Percentiles rank a stretch among this genome's conserved stretches.
Evolutionary conservation across 2,888 invertebrate genomes (phyloP).

Genomic region (Watsonalla binaria): DNA sequence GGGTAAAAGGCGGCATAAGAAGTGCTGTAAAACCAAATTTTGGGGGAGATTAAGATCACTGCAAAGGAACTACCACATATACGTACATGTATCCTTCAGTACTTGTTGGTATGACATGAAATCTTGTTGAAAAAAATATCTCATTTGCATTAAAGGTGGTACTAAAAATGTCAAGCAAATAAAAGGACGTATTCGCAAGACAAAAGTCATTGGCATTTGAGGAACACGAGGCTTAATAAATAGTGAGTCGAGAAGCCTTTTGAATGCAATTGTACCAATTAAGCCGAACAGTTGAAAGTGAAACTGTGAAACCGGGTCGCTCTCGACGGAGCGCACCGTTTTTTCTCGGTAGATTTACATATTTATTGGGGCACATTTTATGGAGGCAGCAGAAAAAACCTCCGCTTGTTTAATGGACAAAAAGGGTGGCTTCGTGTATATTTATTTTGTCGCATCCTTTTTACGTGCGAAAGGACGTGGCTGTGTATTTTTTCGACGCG

Average conservation of each 20-base stretch:
- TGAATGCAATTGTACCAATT: constrained; percentile 68
- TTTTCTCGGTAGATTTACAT: constrained; percentile 73
- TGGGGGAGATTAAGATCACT: constrained; percentile 34
- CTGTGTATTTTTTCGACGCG: constrained; percentile 66
- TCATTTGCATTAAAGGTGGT: constrained; percentile 33
- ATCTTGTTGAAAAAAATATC: constrained; percentile 12
- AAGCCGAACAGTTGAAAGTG: constrained; percentile 67
- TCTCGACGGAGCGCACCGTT: constrained; percentile 43
- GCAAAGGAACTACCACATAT: constrained; percentile 11
- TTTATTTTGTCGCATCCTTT: constrained; percentile 78
- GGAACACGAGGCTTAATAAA: constrained; percentile 15
- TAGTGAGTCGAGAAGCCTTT: constrained; percentile 24
- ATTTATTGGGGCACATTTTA: constrained; percentile 79
- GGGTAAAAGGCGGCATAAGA: constrained; percentile 9
- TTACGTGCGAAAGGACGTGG: constrained; percentile 73
- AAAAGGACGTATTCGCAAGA: constrained; percentile 26
- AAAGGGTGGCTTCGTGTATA: constrained; percentile 76
- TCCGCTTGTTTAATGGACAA: constrained; percentile 75
- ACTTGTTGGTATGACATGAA: background rate
- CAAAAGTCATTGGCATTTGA: constrained; percentile 54
- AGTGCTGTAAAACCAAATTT: constrained; percentile 17
- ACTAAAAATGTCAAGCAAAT: constrained; percentile 26
- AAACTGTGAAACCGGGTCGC: constrained; percentile 60
- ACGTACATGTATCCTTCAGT: background rate
- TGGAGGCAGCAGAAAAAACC: constrained; percentile 68